Conservation (phyloP, 2,888 invertebrate species). For the Pasiphila rectangulata region DNA sequence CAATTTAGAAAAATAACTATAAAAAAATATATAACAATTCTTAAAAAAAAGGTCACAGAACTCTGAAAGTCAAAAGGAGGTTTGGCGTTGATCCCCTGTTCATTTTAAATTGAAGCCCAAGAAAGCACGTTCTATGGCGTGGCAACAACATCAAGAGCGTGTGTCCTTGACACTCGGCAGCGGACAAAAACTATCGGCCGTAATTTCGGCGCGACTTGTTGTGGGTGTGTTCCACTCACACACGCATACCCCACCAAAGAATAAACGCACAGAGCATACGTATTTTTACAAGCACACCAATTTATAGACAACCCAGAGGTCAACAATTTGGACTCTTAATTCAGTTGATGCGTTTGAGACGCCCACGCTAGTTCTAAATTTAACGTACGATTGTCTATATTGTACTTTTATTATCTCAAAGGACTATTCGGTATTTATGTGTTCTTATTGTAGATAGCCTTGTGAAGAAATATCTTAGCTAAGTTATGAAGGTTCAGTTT, state of each 20-base stretch:
- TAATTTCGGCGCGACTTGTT: slow-evolving; percentile 67
- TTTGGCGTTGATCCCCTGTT: slow-evolving; percentile 13
- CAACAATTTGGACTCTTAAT: slow-evolving; percentile 33
- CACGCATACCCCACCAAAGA: slow-evolving; percentile 50
- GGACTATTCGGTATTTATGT: no score
- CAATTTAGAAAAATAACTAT: no score
- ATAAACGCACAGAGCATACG: slow-evolving; percentile 33
- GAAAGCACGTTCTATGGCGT: slow-evolving; percentile 37
- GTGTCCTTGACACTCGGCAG: slow-evolving; percentile 75
- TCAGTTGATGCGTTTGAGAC: slow-evolving; percentile 26
- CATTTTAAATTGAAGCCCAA: slow-evolving; percentile 27
- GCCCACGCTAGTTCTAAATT: slow-evolving; percentile 31
- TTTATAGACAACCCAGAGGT: slow-evolving; percentile 31
- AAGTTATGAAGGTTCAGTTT: no score
- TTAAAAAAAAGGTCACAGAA: neutral
- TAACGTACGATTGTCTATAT: slow-evolving; percentile 8
- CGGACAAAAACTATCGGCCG: slow-evolving; percentile 73
- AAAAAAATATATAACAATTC: no score
- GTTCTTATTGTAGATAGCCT: no score
- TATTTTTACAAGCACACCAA: slow-evolving; percentile 21
- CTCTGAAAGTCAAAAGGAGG: slow-evolving; percentile 14
- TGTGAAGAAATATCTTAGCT: no score
- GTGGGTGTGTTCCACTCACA: slow-evolving; percentile 69
- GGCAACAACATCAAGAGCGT: slow-evolving; percentile 55
- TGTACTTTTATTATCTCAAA: neutral